Conservation (phyloP, 2,797 vertebrate genomes). For the Petrocephalus schoutedeni region DNA sequence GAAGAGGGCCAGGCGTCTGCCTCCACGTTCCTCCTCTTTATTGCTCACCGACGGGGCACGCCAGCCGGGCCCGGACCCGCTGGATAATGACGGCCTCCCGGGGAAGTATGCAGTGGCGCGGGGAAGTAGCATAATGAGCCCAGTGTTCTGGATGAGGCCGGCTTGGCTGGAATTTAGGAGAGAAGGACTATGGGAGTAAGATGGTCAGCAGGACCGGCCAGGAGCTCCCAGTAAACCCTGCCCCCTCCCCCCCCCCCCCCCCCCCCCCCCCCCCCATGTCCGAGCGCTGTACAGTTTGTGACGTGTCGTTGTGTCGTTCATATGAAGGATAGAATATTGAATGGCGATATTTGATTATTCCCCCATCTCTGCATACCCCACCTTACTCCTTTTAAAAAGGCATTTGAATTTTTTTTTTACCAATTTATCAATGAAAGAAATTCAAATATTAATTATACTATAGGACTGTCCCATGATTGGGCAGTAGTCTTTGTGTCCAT, state of each 20-base stretch:
- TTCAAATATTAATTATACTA: not conserved
- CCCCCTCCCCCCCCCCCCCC: no score
- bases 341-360: no score
- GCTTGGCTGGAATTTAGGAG: not conserved
- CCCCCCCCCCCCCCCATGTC: no score
- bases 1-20: not conserved
- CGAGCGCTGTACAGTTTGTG: no score
- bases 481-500: not conserved
- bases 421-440: not conserved
- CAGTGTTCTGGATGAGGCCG: not conserved
- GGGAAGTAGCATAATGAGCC: not conserved
- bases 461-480: not conserved
- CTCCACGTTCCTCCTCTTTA: not conserved
- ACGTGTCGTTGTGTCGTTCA: no score
- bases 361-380: not conserved
- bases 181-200: not conserved
- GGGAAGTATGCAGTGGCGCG: not conserved
- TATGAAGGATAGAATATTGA: no score
- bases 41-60: not conserved
- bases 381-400: not conserved
- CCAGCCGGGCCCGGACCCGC: not conserved
- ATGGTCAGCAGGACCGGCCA: not conserved
- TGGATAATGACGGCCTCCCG: not conserved
- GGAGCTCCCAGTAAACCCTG: not conserved
- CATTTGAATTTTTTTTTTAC: not conserved